Evolutionary conservation across 1,140 invertebrate genomes (phyloP), one percentile per base, ranked within the genome.

Genomic region (Mesaphorura yosii): DNA sequence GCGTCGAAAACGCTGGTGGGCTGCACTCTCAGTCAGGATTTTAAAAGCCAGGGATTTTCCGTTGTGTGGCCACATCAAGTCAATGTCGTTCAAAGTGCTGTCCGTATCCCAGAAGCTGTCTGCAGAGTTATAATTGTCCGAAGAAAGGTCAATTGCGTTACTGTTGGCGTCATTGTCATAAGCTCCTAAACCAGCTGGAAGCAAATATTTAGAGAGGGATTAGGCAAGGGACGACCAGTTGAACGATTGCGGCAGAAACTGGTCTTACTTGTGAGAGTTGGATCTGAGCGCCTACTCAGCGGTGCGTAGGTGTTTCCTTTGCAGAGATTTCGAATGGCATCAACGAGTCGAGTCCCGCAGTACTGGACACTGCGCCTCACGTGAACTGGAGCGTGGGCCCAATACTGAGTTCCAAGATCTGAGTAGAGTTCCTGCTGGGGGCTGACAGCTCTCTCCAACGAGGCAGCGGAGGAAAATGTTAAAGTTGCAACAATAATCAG

Each of bases 1-100:
- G 19, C 58, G 14, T n/a, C 58, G 50, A n/a, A 49, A 26, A 1
- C 58, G 47, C 12, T 53, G 38, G 26, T 49, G 34, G 6, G 12
- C 29, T 23, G 23, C 38, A 2, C 31, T 19, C 22, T 55, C 56
- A 31, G 37, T 45, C 6, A 57, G 44, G 44, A 49, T 19, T 27
- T 55, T 54, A 2, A 47, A 3, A 19, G 46, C 38, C 28, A 50
- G 23, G 14, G 29, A 38, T 34, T 54, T 54, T 6, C 29, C 14
- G 27, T 40, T 38, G 19, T 19, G n/a, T 14, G 42, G 49, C 49
- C 48, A 48, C 2, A 49, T 6, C 28, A 48, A 34, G 19, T 56
- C 48, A 6, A 45, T 23, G 25, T 50, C 53, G 47, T 23, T 48
- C 12, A 44, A 3, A 1, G 25, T 17, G 20, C 38, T 48, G 17